Evolutionary conservation across 2,113 vertebrate genomes (phyloP), one percentile per base, ranked within the genome.

Genomic region (Tamias sibiricus): DNA sequence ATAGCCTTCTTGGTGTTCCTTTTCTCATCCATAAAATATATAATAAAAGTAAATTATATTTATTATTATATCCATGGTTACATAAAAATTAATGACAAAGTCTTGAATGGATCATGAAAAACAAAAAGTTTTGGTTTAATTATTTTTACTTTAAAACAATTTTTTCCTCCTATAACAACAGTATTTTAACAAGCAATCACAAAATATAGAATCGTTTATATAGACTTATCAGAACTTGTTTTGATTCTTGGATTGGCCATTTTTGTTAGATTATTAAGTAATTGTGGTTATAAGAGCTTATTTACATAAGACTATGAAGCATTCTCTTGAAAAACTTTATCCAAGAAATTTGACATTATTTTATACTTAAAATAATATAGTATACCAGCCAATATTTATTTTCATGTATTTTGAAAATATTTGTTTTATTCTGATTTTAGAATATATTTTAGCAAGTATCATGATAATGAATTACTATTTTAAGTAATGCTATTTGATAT

Each of bases 401-500:
- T 96, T 85, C 8, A 87, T 52, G 87, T 95, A 62, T 94, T 96
- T 94, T 91, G 59, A 94, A 95, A 95, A 79, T 74, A n/a, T 85
- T 91, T 94, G 17, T 95, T 87, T 14, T 83, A 57, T 35, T 89
- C 32, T 64, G 54, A 22, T 66, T 91, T 95, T 82, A 49, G 59
- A 91, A 75, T 71, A 76, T 49, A 81, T 49, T 91, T 95, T 86
- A 91, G 59, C 81, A 81, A 82, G 62, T 88, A 52, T 90, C 82
- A 76, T 95, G 76, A n/a, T 95, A 85, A 95, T 97, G 96, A 97
- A 92, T 95, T 95, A 79, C 42, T 92, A 20, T 92, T 90, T 94
- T 87, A 96, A 95, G 35, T 24, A 92, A 52, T 95, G 24, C 22
- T 88, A 87, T 94, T 93, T 95, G 88, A 94, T 95, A 75, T 74